Conservation (phyloP, 2,888 invertebrate genomes). For the Theretra japonica region DNA sequence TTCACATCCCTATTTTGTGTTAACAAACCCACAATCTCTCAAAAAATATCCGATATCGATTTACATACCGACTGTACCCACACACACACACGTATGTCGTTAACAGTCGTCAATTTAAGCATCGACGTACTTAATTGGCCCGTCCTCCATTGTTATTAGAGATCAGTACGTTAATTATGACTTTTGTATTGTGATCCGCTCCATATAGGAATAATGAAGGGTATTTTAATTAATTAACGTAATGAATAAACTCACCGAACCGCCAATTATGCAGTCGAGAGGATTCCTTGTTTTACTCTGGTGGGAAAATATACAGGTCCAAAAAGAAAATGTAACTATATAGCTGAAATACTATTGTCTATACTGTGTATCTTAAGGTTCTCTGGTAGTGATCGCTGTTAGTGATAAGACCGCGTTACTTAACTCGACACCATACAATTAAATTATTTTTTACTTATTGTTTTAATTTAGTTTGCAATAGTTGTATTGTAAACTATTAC, state of each 20-base stretch:
- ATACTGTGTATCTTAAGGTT: no score
- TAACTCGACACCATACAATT: no score
- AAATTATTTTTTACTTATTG: no score
- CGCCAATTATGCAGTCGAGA: slow-evolving; percentile 1
- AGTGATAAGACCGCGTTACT: no score
- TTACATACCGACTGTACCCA: background rate
- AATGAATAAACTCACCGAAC: background rate
- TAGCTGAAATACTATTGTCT: no score
- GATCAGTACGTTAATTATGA: slow-evolving; percentile 23
- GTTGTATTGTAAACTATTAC: no score
- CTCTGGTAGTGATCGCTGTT: no score
- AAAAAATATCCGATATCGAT: background rate
- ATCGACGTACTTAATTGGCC: slow-evolving; percentile 25
- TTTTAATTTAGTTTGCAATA: no score
- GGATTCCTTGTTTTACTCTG: background rate
- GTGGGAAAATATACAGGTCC: background rate
- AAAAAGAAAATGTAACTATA: background rate
- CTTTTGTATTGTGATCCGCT: slow-evolving; percentile 4
- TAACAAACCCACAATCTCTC: no score
- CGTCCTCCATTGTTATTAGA: slow-evolving; percentile 26
- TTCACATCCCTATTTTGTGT: no score
- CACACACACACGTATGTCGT: background rate
- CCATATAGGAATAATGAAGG: slow-evolving; percentile 9
- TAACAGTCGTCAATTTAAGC: slow-evolving; percentile 22
- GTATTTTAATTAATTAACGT: slow-evolving; percentile 17